Conservation (phyloP, 2,888 invertebrate genomes). For the Himalopsyche tibetana region DNA sequence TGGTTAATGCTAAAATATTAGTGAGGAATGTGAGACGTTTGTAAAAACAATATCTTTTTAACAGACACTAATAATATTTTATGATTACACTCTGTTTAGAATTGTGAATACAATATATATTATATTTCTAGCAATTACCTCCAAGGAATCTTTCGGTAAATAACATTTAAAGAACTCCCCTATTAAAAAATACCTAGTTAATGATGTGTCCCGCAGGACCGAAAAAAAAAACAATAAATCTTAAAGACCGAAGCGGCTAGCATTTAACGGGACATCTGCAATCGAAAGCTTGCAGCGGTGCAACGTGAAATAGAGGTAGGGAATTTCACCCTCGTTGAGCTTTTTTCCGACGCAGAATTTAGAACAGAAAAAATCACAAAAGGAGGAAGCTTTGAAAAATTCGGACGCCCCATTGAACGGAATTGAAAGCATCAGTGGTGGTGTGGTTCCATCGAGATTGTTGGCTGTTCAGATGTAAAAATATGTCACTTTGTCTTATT, state of each 20-base stretch:
- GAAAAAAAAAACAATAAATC: conserved; percentile 39
- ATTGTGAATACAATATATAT: neutral
- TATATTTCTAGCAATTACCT: neutral
- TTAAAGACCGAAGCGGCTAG: neutral
- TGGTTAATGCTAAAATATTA: too few species aligned
- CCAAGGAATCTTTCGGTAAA: neutral
- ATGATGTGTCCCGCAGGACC: conserved; percentile 34
- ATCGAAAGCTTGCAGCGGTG: conserved; percentile 34
- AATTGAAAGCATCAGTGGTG: conserved; percentile 4
- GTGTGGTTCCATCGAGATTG: neutral
- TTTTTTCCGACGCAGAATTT: conserved; percentile 22
- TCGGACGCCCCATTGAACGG: conserved; percentile 32
- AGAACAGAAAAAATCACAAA: conserved; percentile 31
- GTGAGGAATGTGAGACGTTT: neutral
- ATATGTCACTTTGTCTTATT: neutral
- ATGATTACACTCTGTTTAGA: too few species aligned
- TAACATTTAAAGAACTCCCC: neutral
- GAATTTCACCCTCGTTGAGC: conserved; percentile 41
- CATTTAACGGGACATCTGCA: conserved; percentile 36
- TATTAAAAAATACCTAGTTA: conserved; percentile 19
- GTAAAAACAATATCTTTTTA: neutral
- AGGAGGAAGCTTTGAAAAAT: neutral
- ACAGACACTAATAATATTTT: too few species aligned
- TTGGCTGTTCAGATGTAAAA: neutral
- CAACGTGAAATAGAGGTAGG: neutral